Conservation (phyloP, 1,140 invertebrate species). For the Oryctes rhinoceros region DNA sequence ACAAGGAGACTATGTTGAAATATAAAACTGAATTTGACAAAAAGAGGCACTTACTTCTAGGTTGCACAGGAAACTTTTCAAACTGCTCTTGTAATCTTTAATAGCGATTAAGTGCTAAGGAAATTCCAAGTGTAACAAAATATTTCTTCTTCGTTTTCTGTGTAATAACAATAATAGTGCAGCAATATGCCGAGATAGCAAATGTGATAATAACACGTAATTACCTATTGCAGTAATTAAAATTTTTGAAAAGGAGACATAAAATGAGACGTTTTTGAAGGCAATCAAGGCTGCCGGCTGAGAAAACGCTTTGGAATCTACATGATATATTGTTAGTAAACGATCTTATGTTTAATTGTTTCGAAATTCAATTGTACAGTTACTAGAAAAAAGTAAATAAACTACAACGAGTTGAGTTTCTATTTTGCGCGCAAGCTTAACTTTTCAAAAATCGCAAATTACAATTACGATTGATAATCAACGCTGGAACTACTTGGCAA, state of each 20-base stretch:
- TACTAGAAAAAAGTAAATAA: neutral
- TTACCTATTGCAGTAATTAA: neutral
- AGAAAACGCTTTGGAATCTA: neutral
- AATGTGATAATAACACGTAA: neutral
- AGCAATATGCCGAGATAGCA: neutral
- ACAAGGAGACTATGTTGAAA: no score
- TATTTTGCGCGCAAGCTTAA: neutral
- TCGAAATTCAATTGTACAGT: conserved; percentile 9
- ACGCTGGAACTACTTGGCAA: neutral
- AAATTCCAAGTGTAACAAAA: neutral
- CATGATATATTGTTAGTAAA: neutral
- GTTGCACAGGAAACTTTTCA: no score
- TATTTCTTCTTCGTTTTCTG: neutral
- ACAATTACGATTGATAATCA: neutral
- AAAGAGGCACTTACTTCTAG: no score
- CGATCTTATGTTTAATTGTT: neutral
- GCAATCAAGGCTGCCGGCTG: neutral
- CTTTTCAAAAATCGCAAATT: conserved; percentile 1
- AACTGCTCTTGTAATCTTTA: no score
- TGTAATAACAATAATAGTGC: neutral
- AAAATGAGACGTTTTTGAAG: neutral
- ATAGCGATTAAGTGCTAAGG: no score
- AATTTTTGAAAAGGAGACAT: neutral
- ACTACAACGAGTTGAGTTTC: neutral
- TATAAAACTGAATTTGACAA: no score